Evolutionary conservation across 2,113 vertebrate species (phyloP).

Genomic region (Columba livia): DNA sequence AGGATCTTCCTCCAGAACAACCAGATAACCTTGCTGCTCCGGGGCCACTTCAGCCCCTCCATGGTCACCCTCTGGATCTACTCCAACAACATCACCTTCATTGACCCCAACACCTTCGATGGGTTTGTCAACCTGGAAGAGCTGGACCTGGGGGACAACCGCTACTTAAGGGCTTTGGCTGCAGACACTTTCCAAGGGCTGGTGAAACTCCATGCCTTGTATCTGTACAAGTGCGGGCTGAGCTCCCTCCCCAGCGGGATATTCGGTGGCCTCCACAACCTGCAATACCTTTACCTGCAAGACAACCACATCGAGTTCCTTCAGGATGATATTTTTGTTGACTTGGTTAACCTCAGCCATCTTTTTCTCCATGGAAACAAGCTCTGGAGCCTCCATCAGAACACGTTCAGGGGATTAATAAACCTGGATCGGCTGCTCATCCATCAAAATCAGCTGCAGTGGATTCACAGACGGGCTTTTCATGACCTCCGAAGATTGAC

Average conservation of each 20-base stretch:
- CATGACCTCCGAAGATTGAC: slow-evolving; percentile 93
- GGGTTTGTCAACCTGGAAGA: slow-evolving; percentile 93
- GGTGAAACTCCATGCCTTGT: slow-evolving; percentile 89
- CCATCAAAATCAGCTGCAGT: slow-evolving; percentile 95
- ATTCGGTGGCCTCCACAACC: slow-evolving; percentile 88
- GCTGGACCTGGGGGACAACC: slow-evolving; percentile 96
- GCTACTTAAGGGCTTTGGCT: slow-evolving; percentile 85
- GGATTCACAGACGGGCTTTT: slow-evolving; percentile 90
- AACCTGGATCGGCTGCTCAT: slow-evolving; percentile 92
- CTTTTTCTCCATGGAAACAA: slow-evolving; percentile 96
- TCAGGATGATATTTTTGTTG: slow-evolving; percentile 94
- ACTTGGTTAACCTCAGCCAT: slow-evolving; percentile 96
- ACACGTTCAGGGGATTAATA: slow-evolving; percentile 93
- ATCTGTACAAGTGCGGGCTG: slow-evolving; percentile 94
- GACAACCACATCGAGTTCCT: slow-evolving; percentile 95
- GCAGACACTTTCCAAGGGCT: slow-evolving; percentile 94
- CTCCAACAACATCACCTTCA: slow-evolving; percentile 97
- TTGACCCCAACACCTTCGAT: slow-evolving; percentile 91
- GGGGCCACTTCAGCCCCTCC: slow-evolving; percentile 91
- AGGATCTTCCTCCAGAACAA: slow-evolving; percentile 97
- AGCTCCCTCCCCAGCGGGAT: slow-evolving; percentile 85
- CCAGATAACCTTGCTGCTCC: slow-evolving; percentile 89
- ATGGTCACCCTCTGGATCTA: slow-evolving; percentile 96
- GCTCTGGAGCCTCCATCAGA: slow-evolving; percentile 92
- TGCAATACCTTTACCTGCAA: slow-evolving; percentile 98